Percentiles rank a stretch among this genome's conserved stretches.
Evolutionary conservation across 37 sponge, comb jelly and placozoan species (phyloP).

Genomic region (Chondrilla cf. caribensis): DNA sequence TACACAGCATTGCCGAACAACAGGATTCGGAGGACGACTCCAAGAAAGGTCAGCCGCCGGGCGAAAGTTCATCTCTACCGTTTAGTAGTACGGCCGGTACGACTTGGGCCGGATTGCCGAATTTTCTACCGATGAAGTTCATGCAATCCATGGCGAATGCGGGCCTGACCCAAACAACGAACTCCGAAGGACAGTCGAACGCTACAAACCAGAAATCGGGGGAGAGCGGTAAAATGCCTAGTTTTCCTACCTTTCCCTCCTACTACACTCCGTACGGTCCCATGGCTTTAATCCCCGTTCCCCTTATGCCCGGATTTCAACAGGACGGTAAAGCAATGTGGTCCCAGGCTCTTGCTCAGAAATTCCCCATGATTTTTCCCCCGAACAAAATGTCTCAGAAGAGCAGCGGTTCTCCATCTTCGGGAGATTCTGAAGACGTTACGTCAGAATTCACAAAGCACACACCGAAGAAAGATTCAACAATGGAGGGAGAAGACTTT

Average conservation of each 20-base stretch:
- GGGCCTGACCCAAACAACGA: not conserved
- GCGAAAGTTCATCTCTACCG: not conserved
- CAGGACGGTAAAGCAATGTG: not conserved
- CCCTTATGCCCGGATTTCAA: not conserved
- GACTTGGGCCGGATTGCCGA: not conserved
- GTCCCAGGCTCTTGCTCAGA: not conserved
- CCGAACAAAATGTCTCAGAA: not conserved
- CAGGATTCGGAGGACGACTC: not conserved
- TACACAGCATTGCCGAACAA: not conserved
- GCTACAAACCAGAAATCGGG: not conserved
- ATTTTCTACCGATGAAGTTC: not conserved
- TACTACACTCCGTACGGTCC: slow-evolving; percentile 6
- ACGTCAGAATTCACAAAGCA: not conserved
- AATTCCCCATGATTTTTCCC: slow-evolving; percentile 1
- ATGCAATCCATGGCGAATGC: not conserved
- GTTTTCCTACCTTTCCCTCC: not conserved
- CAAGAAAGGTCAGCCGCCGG: not conserved
- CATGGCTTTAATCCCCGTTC: slow-evolving; percentile 26
- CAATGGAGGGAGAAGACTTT: slow-evolving; percentile 2
- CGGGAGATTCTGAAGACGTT: not conserved
- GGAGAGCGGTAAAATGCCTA: not conserved
- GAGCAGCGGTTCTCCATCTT: not conserved
- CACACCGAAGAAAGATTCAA: not conserved
- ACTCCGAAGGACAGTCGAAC: not conserved
- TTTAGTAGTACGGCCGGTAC: not conserved